Conservation (phyloP, 2,888 invertebrate species). For the Marasmarcha lunaedactyla region DNA sequence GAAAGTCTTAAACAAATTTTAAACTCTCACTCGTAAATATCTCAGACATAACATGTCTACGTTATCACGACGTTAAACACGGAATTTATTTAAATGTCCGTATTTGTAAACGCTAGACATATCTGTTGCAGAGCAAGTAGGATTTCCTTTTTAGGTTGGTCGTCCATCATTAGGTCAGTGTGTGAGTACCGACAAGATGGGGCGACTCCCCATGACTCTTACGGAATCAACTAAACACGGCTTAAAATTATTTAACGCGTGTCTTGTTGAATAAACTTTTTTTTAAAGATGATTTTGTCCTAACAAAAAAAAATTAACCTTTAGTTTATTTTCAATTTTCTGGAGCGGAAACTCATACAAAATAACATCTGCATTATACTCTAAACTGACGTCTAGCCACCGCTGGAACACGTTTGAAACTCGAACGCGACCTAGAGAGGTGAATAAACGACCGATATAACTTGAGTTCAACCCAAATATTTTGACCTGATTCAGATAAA, state of each 20-base stretch:
- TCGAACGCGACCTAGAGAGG: constrained; percentile 51
- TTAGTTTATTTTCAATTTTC: not conserved
- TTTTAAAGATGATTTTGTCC: too few species aligned
- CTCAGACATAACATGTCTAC: too few species aligned
- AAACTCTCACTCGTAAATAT: too few species aligned
- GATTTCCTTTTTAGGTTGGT: constrained; percentile 66
- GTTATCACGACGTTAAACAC: too few species aligned
- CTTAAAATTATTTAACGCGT: too few species aligned
- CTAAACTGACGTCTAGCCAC: not conserved
- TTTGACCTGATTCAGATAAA: constrained; percentile 54
- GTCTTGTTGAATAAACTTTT: too few species aligned
- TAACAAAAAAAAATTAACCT: not conserved
- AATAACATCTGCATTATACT: not conserved
- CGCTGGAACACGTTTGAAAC: not conserved
- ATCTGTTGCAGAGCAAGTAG: constrained; percentile 59
- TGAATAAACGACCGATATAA: constrained; percentile 54
- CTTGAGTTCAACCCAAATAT: constrained; percentile 55
- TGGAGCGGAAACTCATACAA: not conserved
- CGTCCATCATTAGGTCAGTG: constrained; percentile 60
- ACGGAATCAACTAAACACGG: not conserved
- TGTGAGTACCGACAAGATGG: constrained; percentile 29
- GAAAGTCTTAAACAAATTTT: too few species aligned
- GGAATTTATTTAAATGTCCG: constrained; percentile 4
- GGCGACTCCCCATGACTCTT: not conserved
- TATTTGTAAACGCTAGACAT: constrained; percentile 38